These are phyloP conservation scores for Botrylloides violaceus DNA, from an alignment of 23 tunicate species.

Conservation along the genomic window DNA sequence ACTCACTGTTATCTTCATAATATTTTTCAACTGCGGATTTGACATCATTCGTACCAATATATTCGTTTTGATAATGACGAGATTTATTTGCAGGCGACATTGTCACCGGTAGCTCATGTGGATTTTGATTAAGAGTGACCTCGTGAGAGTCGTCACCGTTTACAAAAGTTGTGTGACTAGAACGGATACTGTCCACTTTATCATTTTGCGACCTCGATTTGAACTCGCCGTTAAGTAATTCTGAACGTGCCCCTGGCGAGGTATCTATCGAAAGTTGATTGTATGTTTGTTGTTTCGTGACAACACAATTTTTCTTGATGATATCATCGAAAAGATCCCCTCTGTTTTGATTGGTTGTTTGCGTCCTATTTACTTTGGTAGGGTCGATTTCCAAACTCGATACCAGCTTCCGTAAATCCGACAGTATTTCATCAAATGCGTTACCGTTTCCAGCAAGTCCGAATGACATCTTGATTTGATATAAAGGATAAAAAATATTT, in stretches of 20 bases:
- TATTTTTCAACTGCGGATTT: too few species aligned
- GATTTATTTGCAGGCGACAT: too few species aligned
- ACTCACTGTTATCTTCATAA: neutral
- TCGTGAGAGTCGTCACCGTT: neutral
- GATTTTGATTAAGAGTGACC: neutral
- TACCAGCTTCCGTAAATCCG: neutral
- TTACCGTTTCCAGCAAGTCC: neutral
- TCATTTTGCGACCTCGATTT: neutral
- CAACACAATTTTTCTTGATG: neutral
- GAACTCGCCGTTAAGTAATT: neutral
- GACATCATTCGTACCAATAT: too few species aligned
- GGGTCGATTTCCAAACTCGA: neutral
- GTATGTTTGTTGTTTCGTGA: neutral
- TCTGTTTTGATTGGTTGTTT: neutral
- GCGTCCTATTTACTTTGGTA: neutral
- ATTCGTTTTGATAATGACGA: too few species aligned
- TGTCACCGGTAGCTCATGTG: too few species aligned
- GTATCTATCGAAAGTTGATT: too few species aligned
- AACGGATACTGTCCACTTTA: neutral
- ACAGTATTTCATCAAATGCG: neutral
- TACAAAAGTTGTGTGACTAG: neutral
- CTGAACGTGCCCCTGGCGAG: neutral
- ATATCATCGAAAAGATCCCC: neutral
- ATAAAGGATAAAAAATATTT: too few species aligned
- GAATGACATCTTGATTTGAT: too few species aligned